Conservation (phyloP, 2,113 vertebrate genomes). For the Callopanchax toddi region DNA sequence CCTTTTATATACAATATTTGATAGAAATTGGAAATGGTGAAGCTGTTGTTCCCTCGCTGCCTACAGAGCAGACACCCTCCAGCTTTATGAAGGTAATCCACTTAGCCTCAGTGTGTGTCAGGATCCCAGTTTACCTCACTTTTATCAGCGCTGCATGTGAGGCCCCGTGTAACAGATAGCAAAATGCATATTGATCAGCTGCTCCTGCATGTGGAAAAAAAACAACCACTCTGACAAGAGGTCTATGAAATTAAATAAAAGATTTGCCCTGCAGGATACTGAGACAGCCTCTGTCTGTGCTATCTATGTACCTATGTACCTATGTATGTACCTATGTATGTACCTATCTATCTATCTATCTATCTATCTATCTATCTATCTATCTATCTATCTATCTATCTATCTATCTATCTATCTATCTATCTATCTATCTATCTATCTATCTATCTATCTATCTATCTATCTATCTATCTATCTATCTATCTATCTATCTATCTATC, state of each 20-base stretch:
- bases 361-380: conserved; percentile 1
- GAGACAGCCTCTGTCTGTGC: neutral
- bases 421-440: conserved; percentile 7
- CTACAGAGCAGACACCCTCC: conserved; percentile 49
- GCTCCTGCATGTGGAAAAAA: conserved; percentile 2
- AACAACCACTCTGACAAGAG: neutral
- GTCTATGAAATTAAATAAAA: conserved; percentile 10
- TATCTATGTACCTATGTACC: neutral
- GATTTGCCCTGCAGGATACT: conserved; percentile 6
- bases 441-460: conserved; percentile 3
- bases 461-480: neutral
- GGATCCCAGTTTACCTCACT: conserved; percentile 53
- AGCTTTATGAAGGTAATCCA: conserved; percentile 63
- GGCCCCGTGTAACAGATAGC: conserved; percentile 42
- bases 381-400: conserved; percentile 6
- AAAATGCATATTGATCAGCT: conserved; percentile 43
- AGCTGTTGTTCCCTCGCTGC: conserved; percentile 11
- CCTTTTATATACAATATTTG: neutral
- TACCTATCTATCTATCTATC: neutral
- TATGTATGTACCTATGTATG: neutral
- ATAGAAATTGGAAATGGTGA: conserved; percentile 5
- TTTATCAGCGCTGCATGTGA: conserved; percentile 20
- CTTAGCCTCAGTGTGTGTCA: conserved; percentile 56
- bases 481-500: neutral
- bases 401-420: conserved; percentile 6